These are phyloP conservation scores for Elmis aenea DNA, from an alignment of 2,888 invertebrate species.

Conservation along the genomic window DNA sequence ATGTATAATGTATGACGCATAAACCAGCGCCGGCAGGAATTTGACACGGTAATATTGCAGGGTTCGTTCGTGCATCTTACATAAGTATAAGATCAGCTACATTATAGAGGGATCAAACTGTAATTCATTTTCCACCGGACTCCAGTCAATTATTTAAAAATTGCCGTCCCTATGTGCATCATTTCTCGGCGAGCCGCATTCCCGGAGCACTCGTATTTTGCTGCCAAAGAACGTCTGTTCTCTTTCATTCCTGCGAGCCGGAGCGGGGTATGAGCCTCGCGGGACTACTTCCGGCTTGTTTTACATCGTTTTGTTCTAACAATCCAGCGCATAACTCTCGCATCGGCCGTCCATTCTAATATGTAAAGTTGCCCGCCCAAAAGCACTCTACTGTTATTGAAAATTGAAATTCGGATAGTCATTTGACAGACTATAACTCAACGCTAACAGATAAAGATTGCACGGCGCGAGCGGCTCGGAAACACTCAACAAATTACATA, in stretches of 20 bases:
- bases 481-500: conserved; percentile 24
- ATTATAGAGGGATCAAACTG: conserved; percentile 36
- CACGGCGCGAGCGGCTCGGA: conserved; percentile 21
- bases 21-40: conserved; percentile 36
- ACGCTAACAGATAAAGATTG: conserved; percentile 40
- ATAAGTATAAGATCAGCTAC: conserved; percentile 39
- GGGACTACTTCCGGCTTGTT: conserved; percentile 48
- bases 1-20: conserved; percentile 35
- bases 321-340: conserved; percentile 46
- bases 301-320: conserved; percentile 52
- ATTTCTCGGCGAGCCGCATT: conserved; percentile 42
- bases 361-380: conserved; percentile 33
- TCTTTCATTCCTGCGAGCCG: conserved; percentile 23
- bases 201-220: conserved; percentile 48
- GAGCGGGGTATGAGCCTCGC: conserved; percentile 37
- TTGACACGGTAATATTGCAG: conserved; percentile 37
- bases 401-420: conserved; percentile 47
- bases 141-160: conserved; percentile 53
- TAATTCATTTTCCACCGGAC: conserved; percentile 53
- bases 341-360: conserved; percentile 21
- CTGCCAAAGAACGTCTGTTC: conserved; percentile 37
- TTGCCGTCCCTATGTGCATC: conserved; percentile 49
- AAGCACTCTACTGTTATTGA: conserved; percentile 44
- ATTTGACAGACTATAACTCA: conserved; percentile 44
- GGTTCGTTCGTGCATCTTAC: conserved; percentile 37